Conservation (phyloP, 2,888 invertebrate genomes). For the Eupithecia centaureata region DNA sequence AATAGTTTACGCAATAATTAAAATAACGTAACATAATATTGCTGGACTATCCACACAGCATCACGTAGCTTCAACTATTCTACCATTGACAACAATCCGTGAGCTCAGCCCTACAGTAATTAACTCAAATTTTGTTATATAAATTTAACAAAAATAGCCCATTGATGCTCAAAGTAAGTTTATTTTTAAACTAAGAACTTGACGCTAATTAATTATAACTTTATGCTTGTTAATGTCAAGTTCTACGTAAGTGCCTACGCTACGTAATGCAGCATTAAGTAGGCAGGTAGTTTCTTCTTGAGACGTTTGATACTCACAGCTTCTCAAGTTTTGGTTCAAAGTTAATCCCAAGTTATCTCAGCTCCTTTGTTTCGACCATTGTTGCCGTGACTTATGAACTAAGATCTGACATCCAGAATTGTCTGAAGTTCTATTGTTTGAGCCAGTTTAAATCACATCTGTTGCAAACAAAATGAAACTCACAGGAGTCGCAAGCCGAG, state of each 20-base stretch:
- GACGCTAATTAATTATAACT: too few relatives aligned
- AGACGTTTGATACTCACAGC: background rate
- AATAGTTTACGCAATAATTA: too few relatives aligned
- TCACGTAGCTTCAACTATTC: too few relatives aligned
- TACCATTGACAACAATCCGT: too few relatives aligned
- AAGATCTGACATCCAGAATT: conserved; percentile 40
- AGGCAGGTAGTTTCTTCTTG: background rate
- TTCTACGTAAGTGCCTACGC: too few relatives aligned
- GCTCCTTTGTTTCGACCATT: conserved; percentile 13
- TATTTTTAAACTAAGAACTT: background rate
- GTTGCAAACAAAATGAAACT: conserved; percentile 73
- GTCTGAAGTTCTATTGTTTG: conserved; percentile 36
- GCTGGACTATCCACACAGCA: too few relatives aligned
- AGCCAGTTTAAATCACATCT: conserved; percentile 63
- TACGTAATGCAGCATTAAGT: background rate
- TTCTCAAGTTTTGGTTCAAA: background rate
- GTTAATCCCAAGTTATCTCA: conserved; percentile 7
- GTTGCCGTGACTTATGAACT: conserved; percentile 32
- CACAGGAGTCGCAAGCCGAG: conserved; percentile 66
- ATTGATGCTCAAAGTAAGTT: too few relatives aligned
- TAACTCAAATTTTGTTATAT: too few relatives aligned
- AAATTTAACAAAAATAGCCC: too few relatives aligned
- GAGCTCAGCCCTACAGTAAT: too few relatives aligned
- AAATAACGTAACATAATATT: too few relatives aligned
- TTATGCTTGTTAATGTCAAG: too few relatives aligned